phyloP scores from a whole-genome alignment of 1,140 invertebrate genomes.

The Schlechtendalia chinensis region DNA sequence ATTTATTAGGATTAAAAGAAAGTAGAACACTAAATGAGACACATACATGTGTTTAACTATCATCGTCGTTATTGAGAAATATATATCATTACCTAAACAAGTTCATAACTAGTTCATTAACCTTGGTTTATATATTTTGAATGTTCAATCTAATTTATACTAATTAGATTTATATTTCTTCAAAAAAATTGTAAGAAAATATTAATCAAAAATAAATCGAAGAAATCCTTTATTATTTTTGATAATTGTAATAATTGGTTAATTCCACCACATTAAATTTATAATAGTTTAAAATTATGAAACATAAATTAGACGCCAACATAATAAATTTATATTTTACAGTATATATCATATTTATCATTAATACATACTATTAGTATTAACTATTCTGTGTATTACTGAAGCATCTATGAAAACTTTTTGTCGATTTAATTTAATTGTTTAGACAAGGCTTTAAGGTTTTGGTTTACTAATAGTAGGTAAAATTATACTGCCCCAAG shows the following conservation, averaged over 20 bases:
- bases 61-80: not conserved
- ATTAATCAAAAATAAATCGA: not conserved
- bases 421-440: slow-evolving; percentile 24
- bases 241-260: too few species aligned
- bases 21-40: not conserved
- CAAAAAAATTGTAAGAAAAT: not conserved
- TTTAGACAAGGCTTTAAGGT: slow-evolving; percentile 5
- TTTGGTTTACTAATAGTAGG: slow-evolving; percentile 26
- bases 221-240: not conserved
- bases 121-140: not conserved
- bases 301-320: not conserved
- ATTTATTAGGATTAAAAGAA: not conserved
- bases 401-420: not conserved
- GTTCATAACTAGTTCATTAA: slow-evolving; percentile 30
- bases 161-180: not conserved
- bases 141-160: not conserved
- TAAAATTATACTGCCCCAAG: too few species aligned
- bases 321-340: not conserved
- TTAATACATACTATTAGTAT: too few species aligned
- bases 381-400: not conserved
- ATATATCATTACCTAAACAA: not conserved
- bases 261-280: too few species aligned
- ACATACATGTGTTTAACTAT: not conserved
- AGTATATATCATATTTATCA: too few species aligned
- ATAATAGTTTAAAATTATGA: too few species aligned